Percentiles rank a stretch among this genome's conserved stretches.
Evolutionary conservation across 2,888 invertebrate genomes (phyloP).

Genomic region (Cyclophora punctaria): DNA sequence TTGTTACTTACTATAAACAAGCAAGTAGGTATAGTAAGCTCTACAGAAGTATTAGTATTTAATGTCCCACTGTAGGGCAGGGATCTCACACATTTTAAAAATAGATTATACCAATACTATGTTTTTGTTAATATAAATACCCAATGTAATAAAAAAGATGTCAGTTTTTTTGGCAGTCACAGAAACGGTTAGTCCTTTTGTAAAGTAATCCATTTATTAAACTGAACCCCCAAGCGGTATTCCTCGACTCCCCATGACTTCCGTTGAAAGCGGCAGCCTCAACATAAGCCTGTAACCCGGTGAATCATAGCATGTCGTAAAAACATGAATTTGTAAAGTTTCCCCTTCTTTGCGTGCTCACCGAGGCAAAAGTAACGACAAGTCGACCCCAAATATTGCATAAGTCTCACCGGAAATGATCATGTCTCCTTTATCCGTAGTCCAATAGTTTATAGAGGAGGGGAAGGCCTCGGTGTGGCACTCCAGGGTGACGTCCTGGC

Average conservation of each 20-base stretch:
- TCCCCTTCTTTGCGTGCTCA: constrained; percentile 24
- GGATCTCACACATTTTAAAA: too few species aligned
- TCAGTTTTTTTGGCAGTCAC: too few species aligned
- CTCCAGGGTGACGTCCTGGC: constrained; percentile 90
- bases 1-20: too few species aligned
- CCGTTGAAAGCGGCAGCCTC: constrained; percentile 19
- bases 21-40: too few species aligned
- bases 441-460: constrained; percentile 96
- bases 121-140: too few species aligned
- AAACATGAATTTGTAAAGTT: constrained; percentile 26
- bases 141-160: too few species aligned
- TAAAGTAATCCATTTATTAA: too few species aligned
- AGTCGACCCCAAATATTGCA: constrained; percentile 22
- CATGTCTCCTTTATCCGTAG: constrained; percentile 92
- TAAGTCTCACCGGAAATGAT: constrained; percentile 88
- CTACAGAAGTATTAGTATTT: too few species aligned
- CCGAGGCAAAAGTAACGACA: constrained; percentile 22
- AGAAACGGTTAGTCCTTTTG: too few species aligned
- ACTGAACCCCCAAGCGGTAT: too few species aligned
- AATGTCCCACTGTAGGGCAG: too few species aligned
- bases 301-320: constrained; percentile 25
- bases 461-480: constrained; percentile 95
- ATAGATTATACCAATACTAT: too few species aligned
- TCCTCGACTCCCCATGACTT: constrained; percentile 5
- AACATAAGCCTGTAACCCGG: constrained; percentile 24